Evolutionary conservation across 2,113 vertebrate genomes (phyloP).

Genomic region (Brachyistius frenatus): DNA sequence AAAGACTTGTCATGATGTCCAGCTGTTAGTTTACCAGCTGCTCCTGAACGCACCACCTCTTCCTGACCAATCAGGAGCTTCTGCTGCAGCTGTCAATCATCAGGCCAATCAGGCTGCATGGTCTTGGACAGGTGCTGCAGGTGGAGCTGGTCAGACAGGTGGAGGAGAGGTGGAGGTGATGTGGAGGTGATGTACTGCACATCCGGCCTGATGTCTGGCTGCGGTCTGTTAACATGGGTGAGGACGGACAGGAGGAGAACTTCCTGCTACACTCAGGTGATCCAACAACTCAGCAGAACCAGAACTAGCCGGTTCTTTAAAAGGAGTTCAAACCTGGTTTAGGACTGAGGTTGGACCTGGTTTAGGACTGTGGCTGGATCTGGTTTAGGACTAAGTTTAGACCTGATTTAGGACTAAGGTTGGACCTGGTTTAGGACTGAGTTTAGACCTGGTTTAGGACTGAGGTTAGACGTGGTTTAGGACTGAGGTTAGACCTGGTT

Average conservation of each 20-base stretch:
- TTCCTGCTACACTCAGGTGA: conserved; percentile 45
- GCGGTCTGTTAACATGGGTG: conserved; percentile 56
- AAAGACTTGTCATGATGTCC: no score
- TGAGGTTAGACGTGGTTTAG: no score
- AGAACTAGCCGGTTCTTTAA: no score
- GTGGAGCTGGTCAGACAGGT: neutral
- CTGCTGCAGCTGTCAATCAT: conserved; percentile 27
- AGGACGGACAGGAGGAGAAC: conserved; percentile 31
- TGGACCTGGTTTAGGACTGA: no score
- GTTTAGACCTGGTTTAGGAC: no score
- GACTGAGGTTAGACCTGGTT: no score
- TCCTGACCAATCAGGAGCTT: conserved; percentile 17
- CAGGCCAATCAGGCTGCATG: neutral
- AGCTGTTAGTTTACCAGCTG: neutral
- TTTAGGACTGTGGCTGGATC: no score
- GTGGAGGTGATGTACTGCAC: conserved; percentile 51
- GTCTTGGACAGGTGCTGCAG: conserved; percentile 28
- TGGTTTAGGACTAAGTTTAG: no score
- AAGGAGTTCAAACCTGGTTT: no score
- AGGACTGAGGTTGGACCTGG: no score
- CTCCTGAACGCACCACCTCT: conserved; percentile 45
- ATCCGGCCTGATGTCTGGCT: conserved; percentile 55
- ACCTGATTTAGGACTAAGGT: no score
- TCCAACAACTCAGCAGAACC: neutral
- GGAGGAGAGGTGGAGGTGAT: neutral